phyloP scores from a whole-genome alignment of 1,140 invertebrate species.

The Ylistrum balloti region DNA sequence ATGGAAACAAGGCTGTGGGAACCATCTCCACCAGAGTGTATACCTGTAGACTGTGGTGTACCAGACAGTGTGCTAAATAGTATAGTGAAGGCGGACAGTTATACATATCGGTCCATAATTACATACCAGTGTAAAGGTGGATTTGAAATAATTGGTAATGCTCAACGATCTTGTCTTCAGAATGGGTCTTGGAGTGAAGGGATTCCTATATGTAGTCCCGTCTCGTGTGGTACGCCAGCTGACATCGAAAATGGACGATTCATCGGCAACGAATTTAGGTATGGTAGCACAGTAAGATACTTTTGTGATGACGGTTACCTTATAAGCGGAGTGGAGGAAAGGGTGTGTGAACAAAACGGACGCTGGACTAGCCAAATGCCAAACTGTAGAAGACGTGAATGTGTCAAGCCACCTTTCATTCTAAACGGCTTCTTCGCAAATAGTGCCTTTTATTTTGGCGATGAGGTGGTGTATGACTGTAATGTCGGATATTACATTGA shows the following conservation, averaged over 20 bases:
- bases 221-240: constrained; percentile 69
- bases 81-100: constrained; percentile 79
- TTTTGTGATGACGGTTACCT: constrained; percentile 81
- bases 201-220: constrained; percentile 88
- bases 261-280: constrained; percentile 81
- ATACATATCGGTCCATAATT: constrained; percentile 85
- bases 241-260: constrained; percentile 65
- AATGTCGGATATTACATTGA: constrained; percentile 58
- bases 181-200: constrained; percentile 94
- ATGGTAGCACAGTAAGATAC: constrained; percentile 84
- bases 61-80: constrained; percentile 85
- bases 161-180: constrained; percentile 91
- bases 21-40: constrained; percentile 85
- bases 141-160: constrained; percentile 71
- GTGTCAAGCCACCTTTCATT: constrained; percentile 66
- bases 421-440: constrained; percentile 70
- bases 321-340: constrained; percentile 76
- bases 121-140: constrained; percentile 81
- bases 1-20: constrained; percentile 95
- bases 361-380: constrained; percentile 80
- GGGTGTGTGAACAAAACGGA: constrained; percentile 78
- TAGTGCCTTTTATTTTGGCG: constrained; percentile 60
- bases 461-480: constrained; percentile 57
- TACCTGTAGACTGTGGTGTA: constrained; percentile 81
- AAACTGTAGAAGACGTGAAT: constrained; percentile 76